Evolutionary conservation across 2,797 vertebrate genomes (phyloP).

Genomic region (Cirrhinus molitorella): DNA sequence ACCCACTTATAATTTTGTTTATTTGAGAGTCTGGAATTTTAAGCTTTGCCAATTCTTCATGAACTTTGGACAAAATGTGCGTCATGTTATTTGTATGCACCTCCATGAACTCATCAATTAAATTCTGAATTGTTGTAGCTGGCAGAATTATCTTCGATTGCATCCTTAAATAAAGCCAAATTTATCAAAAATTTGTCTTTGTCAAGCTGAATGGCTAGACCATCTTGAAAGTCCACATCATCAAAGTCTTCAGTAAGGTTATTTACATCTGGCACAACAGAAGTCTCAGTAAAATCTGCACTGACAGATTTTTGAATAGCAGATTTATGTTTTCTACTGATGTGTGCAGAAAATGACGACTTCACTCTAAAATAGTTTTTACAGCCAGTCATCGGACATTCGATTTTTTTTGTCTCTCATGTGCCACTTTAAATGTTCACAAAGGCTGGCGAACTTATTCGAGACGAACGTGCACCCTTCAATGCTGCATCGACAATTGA

Average conservation of each 20-base stretch:
- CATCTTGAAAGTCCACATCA: not conserved
- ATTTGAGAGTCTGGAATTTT: not conserved
- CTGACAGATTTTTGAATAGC: not conserved
- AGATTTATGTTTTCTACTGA: not conserved
- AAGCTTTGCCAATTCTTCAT: not conserved
- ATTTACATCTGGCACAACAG: not conserved
- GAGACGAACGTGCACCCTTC: no score
- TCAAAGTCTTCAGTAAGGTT: not conserved
- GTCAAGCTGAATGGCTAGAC: not conserved
- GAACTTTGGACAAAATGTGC: not conserved
- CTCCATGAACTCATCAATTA: constrained; percentile 1
- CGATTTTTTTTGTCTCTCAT: no score
- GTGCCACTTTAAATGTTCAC: no score
- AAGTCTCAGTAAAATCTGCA: not conserved
- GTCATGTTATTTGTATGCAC: constrained; percentile 11
- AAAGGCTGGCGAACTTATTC: no score
- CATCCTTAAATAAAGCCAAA: not conserved
- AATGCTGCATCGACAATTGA: no score
- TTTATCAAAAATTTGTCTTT: not conserved
- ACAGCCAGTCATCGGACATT: no score
- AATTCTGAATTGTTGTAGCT: constrained; percentile 5
- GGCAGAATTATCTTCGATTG: not conserved
- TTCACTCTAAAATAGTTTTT: no score
- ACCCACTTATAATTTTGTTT: not conserved
- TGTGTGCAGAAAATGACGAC: no score